Evolutionary conservation across 2,113 vertebrate genomes (phyloP).

Genomic region (Amphiprion percula): DNA sequence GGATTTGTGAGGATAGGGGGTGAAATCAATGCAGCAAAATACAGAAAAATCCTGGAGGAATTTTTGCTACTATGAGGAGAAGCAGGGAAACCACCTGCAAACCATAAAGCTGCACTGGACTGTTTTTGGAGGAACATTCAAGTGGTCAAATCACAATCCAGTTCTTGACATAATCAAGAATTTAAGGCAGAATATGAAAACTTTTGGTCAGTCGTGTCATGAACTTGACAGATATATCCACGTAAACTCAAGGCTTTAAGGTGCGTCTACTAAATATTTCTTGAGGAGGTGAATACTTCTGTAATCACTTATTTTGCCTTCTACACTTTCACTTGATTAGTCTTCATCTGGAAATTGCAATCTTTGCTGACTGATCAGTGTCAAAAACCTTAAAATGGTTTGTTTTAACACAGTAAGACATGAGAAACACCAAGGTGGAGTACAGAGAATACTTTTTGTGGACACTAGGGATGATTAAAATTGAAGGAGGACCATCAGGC

Average conservation of each 20-base stretch:
- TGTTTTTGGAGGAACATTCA: no score
- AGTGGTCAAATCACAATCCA: no score
- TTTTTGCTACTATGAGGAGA: no score
- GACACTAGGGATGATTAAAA: slow-evolving; percentile 7
- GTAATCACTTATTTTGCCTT: neutral
- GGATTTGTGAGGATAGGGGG: neutral
- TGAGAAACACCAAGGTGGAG: slow-evolving; percentile 12
- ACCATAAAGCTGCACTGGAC: neutral
- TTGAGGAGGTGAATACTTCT: no score
- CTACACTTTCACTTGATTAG: neutral
- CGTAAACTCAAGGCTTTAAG: no score
- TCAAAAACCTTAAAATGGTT: slow-evolving; percentile 24
- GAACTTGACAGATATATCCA: neutral
- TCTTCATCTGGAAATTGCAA: slow-evolving; percentile 6
- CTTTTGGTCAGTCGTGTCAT: no score
- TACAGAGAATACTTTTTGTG: slow-evolving; percentile 21
- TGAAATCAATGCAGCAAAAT: neutral
- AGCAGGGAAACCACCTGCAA: no score
- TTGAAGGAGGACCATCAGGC: slow-evolving; percentile 80
- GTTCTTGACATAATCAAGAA: no score
- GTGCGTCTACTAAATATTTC: no score
- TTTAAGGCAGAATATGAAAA: no score
- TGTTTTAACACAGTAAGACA: slow-evolving; percentile 28
- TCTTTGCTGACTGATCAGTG: slow-evolving; percentile 28
- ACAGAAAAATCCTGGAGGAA: no score